A percentile compares a stretch with the other conserved stretches of the same genome.
These are phyloP conservation scores for Plectrocnemia conspersa DNA, from an alignment of 1,140 invertebrate species.

Conservation along the genomic window DNA sequence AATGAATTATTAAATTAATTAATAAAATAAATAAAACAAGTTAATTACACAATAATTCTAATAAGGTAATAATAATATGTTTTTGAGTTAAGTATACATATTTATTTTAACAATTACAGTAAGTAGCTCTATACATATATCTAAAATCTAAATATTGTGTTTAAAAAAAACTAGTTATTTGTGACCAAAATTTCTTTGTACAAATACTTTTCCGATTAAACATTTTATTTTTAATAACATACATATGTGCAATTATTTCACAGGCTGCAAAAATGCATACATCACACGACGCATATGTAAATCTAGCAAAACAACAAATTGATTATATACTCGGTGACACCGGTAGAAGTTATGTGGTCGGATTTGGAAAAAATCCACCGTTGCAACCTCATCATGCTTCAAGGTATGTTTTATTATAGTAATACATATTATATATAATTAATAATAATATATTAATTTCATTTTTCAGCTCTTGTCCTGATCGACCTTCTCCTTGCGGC, in stretches of 20 bases:
- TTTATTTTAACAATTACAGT: too few relatives aligned
- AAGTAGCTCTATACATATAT: too few relatives aligned
- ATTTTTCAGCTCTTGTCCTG: conserved; percentile 50
- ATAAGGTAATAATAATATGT: too few relatives aligned
- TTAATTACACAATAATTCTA: too few relatives aligned
- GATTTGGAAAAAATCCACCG: conserved; percentile 58
- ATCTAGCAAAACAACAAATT: conserved; percentile 59
- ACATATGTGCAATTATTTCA: conserved; percentile 19
- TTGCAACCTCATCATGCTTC: conserved; percentile 52
- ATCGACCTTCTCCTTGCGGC: conserved; percentile 48
- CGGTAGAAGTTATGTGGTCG: conserved; percentile 61
- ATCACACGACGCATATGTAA: conserved; percentile 44
- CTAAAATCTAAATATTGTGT: too few relatives aligned
- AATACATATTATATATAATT: neutral
- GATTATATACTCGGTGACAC: conserved; percentile 58
- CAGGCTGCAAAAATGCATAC: conserved; percentile 48
- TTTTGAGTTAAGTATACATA: too few relatives aligned
- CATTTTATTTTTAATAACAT: too few relatives aligned
- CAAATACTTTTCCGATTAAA: too few relatives aligned
- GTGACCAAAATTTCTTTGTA: too few relatives aligned
- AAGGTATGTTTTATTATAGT: conserved; percentile 39
- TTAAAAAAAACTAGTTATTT: too few relatives aligned
- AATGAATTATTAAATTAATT: too few relatives aligned
- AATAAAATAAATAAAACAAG: too few relatives aligned
- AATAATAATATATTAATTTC: neutral